A percentile compares a stretch with the other conserved stretches of the same genome.
Conservation (phyloP, 2,888 invertebrate genomes). For the Polydrusus cervinus region DNA sequence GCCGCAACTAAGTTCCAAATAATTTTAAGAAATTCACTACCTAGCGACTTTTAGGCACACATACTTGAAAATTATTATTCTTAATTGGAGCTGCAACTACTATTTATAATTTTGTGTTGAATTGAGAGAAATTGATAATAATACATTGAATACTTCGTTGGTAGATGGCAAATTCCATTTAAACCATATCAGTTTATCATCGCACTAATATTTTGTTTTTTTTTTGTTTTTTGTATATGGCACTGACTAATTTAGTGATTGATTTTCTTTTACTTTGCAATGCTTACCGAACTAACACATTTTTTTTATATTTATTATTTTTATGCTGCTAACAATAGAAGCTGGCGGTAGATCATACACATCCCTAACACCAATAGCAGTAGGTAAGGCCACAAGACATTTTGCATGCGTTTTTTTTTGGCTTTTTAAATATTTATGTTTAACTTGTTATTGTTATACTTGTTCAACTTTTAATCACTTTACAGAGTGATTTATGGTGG, state of each 20-base stretch:
- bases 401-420: conserved; percentile 34
- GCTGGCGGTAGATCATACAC: conserved; percentile 74
- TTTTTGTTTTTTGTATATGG: neutral
- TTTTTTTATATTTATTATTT: conserved; percentile 9
- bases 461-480: too few relatives aligned
- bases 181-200: too few relatives aligned
- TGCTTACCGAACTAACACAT: conserved; percentile 35
- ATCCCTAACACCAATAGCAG: conserved; percentile 74
- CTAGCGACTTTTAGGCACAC: too few relatives aligned
- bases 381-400: conserved; percentile 69
- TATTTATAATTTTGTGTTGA: too few relatives aligned
- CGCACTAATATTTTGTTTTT: neutral
- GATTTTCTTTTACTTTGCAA: conserved; percentile 25
- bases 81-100: too few relatives aligned
- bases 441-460: neutral
- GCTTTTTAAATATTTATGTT: conserved; percentile 13
- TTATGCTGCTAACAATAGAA: conserved; percentile 69
- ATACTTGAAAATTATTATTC: too few relatives aligned
- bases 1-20: too few relatives aligned
- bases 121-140: too few relatives aligned
- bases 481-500: too few relatives aligned
- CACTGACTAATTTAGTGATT: conserved; percentile 3
- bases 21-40: too few relatives aligned
- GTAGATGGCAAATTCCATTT: too few relatives aligned
- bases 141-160: too few relatives aligned